A percentile compares a stretch with the other conserved stretches of the same genome.
Evolutionary conservation across 2,797 vertebrate genomes (phyloP).

Genomic region (Nasua narica): DNA sequence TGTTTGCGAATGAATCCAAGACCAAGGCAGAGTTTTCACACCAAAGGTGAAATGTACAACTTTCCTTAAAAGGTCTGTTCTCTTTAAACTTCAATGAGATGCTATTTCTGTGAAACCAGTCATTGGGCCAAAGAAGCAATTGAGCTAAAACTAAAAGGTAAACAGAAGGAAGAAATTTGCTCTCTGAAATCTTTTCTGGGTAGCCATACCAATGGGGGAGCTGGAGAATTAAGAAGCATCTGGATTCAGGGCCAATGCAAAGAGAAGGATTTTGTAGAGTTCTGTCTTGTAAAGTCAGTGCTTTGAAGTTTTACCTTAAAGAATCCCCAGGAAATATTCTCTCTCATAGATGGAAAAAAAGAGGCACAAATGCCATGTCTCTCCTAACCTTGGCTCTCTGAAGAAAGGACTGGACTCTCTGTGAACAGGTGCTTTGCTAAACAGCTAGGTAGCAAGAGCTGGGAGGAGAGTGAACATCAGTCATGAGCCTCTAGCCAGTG

Average conservation of each 20-base stretch:
- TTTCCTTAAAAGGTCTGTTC: neutral
- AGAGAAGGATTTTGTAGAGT: neutral
- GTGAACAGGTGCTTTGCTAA: neutral
- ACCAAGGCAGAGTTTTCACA: neutral
- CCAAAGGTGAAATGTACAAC: neutral
- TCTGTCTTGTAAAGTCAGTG: neutral
- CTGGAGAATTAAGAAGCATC: neutral
- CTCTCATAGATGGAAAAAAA: neutral
- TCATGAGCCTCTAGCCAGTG: neutral
- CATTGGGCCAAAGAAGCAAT: neutral
- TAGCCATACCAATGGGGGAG: neutral
- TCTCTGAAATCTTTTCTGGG: neutral
- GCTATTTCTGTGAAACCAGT: neutral
- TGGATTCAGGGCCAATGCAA: neutral
- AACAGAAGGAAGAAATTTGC: neutral
- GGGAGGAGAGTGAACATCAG: neutral
- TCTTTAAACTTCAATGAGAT: neutral
- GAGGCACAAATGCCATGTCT: neutral
- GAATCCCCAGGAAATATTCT: neutral
- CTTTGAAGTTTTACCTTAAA: neutral
- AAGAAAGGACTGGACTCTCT: neutral
- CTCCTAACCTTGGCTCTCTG: neutral
- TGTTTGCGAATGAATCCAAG: neutral
- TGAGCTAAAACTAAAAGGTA: neutral
- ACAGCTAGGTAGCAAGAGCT: neutral